Evolutionary conservation across 2,113 vertebrate genomes (phyloP).

Genomic region (Microcebus tavaratra): DNA sequence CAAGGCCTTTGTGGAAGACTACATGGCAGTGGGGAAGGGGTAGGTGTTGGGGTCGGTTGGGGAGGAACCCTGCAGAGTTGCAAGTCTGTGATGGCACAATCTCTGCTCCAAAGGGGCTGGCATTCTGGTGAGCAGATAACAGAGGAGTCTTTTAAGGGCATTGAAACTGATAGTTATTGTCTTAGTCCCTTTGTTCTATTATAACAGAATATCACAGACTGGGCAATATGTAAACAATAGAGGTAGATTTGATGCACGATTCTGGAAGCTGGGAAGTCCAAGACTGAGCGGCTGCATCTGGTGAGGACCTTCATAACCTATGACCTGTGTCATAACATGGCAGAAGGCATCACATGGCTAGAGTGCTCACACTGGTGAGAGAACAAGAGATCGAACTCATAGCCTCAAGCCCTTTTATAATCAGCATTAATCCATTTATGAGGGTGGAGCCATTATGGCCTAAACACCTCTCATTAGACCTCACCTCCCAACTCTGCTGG

Average conservation of each 20-base stretch:
- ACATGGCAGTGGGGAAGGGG: background rate
- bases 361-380: background rate
- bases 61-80: background rate
- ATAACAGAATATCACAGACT: background rate
- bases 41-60: background rate
- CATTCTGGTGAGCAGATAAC: background rate
- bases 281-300: background rate
- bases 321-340: background rate
- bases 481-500: background rate
- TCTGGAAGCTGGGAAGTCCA: background rate
- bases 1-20: background rate
- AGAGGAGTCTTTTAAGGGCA: background rate
- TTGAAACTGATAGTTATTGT: background rate
- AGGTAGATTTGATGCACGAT: background rate
- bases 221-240: background rate
- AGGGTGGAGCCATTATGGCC: background rate
- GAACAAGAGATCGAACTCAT: background rate
- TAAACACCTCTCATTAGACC: background rate
- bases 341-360: background rate
- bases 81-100: no score
- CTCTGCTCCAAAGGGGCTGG: background rate
- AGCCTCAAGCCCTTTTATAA: background rate
- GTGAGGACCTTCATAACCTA: background rate
- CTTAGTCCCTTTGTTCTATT: background rate
- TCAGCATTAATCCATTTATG: background rate